A percentile compares a stretch with the other conserved stretches of the same genome.
These are phyloP conservation scores for Phymanthus crucifer DNA, from an alignment of 92 coral and sea anemone genomes.

Conservation along the genomic window DNA sequence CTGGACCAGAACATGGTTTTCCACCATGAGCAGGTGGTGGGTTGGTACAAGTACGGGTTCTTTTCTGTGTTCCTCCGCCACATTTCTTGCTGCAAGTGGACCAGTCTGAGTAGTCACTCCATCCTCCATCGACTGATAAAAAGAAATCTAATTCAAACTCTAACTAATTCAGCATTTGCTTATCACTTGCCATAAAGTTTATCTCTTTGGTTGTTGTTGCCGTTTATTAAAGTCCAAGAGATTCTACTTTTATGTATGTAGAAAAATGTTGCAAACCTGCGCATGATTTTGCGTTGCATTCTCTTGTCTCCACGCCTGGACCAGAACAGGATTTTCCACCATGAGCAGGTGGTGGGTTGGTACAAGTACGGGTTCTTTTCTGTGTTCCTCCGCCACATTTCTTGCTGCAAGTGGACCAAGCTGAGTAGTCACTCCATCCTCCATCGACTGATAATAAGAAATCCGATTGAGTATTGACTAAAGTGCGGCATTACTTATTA, in stretches of 20 bases:
- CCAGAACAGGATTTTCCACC: conserved; percentile 26
- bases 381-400: conserved; percentile 26
- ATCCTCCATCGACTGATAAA: conserved; percentile 13
- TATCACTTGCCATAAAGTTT: too few relatives aligned
- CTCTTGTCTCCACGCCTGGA: conserved; percentile 4
- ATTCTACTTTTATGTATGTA: neutral
- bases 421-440: conserved; percentile 19
- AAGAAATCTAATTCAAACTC: neutral
- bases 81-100: conserved; percentile 24
- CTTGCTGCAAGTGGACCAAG: conserved; percentile 25
- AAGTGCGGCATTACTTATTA: too few relatives aligned
- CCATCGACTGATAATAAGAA: conserved; percentile 9
- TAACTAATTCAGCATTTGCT: too few relatives aligned
- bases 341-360: conserved; percentile 25
- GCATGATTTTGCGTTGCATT: conserved; percentile 11
- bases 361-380: conserved; percentile 22
- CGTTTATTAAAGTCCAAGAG: neutral
- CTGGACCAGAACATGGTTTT: conserved; percentile 11
- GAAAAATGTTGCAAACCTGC: neutral
- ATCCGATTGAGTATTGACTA: too few relatives aligned
- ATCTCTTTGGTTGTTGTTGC: neutral
- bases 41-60: conserved; percentile 30
- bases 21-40: conserved; percentile 29
- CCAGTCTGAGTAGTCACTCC: conserved; percentile 20
- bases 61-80: conserved; percentile 19